These are phyloP conservation scores for Orientallactaga bullata DNA, from an alignment of 2,113 vertebrate genomes.

Conservation along the genomic window DNA sequence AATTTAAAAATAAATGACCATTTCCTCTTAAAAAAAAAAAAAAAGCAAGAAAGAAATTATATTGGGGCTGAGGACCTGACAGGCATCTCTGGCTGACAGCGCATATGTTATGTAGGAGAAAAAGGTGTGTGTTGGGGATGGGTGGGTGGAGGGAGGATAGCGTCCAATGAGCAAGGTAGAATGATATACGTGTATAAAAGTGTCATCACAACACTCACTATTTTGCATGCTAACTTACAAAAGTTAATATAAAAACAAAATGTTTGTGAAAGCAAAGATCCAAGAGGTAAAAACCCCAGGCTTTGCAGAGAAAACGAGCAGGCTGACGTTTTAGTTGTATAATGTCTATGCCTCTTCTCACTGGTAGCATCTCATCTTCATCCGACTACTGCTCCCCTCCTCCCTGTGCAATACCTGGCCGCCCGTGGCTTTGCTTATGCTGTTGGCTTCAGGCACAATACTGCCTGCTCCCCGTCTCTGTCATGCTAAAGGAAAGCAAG, in stretches of 20 bases:
- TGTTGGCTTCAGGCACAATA: background rate
- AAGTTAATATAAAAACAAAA: background rate
- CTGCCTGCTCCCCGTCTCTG: background rate
- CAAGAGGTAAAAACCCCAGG: slow-evolving; percentile 24
- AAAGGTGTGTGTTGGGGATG: background rate
- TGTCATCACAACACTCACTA: background rate
- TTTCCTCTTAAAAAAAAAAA: too few species aligned
- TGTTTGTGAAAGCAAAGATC: background rate
- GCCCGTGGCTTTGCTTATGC: background rate
- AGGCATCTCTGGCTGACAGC: slow-evolving; percentile 51
- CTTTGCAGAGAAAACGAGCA: slow-evolving; percentile 45
- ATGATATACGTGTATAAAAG: background rate
- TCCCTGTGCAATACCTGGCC: background rate
- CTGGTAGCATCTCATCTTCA: background rate
- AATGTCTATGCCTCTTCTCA: background rate
- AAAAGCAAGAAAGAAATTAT: too few species aligned
- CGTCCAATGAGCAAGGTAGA: background rate
- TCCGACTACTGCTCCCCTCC: background rate
- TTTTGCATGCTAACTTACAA: background rate
- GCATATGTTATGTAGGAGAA: background rate
- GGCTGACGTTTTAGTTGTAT: background rate
- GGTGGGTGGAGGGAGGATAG: background rate
- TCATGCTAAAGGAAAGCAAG: background rate
- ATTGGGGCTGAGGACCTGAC: background rate
- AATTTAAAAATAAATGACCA: too few species aligned